Evolutionary conservation across 2,888 invertebrate species (phyloP).

Genomic region (Ctena decussata): DNA sequence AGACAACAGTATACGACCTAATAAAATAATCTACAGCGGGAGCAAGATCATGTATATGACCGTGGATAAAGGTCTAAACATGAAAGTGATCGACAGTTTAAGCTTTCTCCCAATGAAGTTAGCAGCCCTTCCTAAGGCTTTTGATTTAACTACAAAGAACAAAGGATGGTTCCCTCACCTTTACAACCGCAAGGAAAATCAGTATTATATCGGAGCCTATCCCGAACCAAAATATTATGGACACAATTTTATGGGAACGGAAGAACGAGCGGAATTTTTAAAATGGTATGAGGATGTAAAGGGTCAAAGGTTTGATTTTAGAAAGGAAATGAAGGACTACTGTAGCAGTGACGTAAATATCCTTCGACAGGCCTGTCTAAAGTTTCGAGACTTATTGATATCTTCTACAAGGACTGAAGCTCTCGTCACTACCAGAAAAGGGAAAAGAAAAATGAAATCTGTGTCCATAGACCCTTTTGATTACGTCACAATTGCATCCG

Average conservation of each 20-base stretch:
- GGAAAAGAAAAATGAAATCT: neutral
- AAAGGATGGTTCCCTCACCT: conserved; percentile 58
- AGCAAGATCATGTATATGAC: conserved; percentile 47
- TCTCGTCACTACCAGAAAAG: neutral
- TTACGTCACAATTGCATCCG: conserved; percentile 4
- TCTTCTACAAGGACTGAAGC: conserved; percentile 34
- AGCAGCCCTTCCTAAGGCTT: conserved; percentile 25
- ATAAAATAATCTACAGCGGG: conserved; percentile 35
- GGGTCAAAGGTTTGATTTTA: conserved; percentile 6
- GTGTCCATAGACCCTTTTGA: conserved; percentile 24
- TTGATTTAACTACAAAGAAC: conserved; percentile 31
- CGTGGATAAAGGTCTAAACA: conserved; percentile 34
- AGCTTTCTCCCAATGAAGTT: neutral
- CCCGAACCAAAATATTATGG: conserved; percentile 27
- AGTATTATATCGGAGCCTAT: conserved; percentile 23
- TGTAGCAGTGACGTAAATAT: conserved; percentile 7
- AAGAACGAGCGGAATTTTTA: conserved; percentile 14
- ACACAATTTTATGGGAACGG: conserved; percentile 38
- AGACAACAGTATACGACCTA: too few relatives aligned
- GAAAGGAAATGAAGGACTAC: neutral
- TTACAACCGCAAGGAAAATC: conserved; percentile 34
- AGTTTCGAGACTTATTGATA: neutral
- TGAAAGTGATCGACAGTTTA: conserved; percentile 33
- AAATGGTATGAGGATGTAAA: neutral
- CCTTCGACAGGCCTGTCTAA: neutral